Conservation (phyloP, 1,140 invertebrate species). For the Leptinotarsa texana region DNA sequence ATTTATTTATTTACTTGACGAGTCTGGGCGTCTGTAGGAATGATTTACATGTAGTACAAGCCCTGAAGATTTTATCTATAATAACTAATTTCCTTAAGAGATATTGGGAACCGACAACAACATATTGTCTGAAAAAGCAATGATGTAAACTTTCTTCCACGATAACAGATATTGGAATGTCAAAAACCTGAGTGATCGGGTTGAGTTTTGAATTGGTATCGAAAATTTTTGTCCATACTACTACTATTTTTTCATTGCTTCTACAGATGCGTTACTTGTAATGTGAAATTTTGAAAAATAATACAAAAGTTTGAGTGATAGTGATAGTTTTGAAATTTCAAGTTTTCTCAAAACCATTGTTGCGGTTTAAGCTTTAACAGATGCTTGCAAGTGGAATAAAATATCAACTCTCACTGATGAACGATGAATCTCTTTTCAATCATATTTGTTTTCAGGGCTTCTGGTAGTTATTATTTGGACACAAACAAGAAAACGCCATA, state of each 20-base stretch:
- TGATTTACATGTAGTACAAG: neutral
- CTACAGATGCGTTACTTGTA: neutral
- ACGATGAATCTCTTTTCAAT: neutral
- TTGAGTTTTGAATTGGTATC: too few species aligned
- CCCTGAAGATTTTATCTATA: neutral
- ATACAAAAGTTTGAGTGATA: neutral
- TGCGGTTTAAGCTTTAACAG: too few species aligned
- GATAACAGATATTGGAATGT: too few species aligned
- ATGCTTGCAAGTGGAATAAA: too few species aligned
- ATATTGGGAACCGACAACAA: neutral
- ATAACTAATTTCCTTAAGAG: neutral
- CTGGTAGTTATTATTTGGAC: constrained; percentile 34
- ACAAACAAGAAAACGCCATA: constrained; percentile 35
- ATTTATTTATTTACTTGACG: too few species aligned
- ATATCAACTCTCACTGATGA: neutral
- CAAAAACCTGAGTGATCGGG: too few species aligned
- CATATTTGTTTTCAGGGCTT: constrained; percentile 28
- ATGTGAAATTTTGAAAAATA: neutral
- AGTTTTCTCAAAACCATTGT: neutral
- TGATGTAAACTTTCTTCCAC: too few species aligned
- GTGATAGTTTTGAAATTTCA: neutral
- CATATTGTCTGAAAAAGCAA: too few species aligned
- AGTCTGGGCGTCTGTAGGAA: too few species aligned
- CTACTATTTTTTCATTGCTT: too few species aligned
- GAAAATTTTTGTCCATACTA: too few species aligned